Evolutionary conservation across 2,888 invertebrate species (phyloP), one percentile per base, ranked within the genome.

Genomic region (Drosophila kambysellisi): DNA sequence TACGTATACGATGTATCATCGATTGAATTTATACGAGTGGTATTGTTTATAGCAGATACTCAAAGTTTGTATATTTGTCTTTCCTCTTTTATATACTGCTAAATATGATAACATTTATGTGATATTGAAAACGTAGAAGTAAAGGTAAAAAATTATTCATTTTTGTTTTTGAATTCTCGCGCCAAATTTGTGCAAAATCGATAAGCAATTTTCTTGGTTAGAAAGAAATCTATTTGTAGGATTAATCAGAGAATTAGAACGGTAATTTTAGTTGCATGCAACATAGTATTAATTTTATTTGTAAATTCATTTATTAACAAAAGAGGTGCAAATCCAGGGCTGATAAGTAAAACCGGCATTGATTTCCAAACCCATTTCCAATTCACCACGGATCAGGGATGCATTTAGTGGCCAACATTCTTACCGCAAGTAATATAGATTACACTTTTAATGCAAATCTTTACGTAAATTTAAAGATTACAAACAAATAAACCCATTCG

Each of bases 301-400:
- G 11, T 25, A 17, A 5, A 8, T 43, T 25, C 29, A 61, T 58
- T 62, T 54, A 37, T 46, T 51, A 17, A 48, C 25, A 11, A 35
- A 41, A 59, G 32, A 51, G n/a, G 3, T 20, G 25, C 48, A 29
- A 46, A 41, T 57, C 39, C 43, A 50, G 56, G 46, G 66, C 50
- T 52, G 48, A 30, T 70, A 65, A 66, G n/a, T 41, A 48, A 37
- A 0, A 61, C 81, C 80, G 81, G 81, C 64, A 59, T n/a, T n/a
- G 29, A 29, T 11, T 77, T 74, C 64, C 71, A 74, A 52, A 33
- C 15, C 17, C 17, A 20, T 15, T 82, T 81, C 81, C 80, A 82
- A 20, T 82, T 72, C 81, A 81, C 79, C 81, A 76, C 74, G 41
- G 32, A 50, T 4, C 79, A 74, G 79, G 51, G 4, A 48, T 74